Evolutionary conservation across 2,888 invertebrate genomes (phyloP).

Genomic region (Automeris io): DNA sequence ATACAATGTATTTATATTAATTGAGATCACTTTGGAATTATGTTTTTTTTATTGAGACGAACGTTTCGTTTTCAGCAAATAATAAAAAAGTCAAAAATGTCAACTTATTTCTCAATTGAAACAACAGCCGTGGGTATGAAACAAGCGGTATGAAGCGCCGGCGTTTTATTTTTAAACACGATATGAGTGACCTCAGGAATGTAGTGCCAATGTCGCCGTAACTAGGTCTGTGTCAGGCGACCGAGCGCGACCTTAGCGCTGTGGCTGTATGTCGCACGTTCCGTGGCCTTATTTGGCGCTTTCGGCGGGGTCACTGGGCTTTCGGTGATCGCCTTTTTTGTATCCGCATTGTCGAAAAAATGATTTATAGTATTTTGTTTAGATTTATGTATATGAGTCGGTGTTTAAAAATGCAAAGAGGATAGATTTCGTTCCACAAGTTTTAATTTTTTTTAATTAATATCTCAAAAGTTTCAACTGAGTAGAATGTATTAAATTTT

Average conservation of each 20-base stretch:
- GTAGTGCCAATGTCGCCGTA: conserved; percentile 75
- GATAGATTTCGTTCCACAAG: too few relatives aligned
- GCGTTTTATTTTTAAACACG: conserved; percentile 66
- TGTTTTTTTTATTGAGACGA: too few relatives aligned
- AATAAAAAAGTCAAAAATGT: too few relatives aligned
- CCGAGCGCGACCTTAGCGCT: conserved; percentile 49
- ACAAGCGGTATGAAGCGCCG: conserved; percentile 33
- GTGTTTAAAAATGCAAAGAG: background rate
- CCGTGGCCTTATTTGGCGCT: conserved; percentile 42
- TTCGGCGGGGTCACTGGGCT: conserved; percentile 20
- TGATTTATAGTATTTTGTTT: background rate
- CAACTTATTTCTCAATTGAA: conserved; percentile 18
- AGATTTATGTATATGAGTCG: background rate
- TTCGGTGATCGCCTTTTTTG: conserved; percentile 10
- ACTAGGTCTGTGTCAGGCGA: conserved; percentile 71
- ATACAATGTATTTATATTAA: too few relatives aligned
- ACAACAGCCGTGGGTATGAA: conserved; percentile 24
- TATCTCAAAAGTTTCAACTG: too few relatives aligned
- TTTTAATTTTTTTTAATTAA: too few relatives aligned
- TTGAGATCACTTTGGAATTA: too few relatives aligned
- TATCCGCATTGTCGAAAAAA: conserved; percentile 8
- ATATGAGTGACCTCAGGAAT: conserved; percentile 70
- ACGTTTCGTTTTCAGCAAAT: too few relatives aligned
- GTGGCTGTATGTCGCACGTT: conserved; percentile 36
- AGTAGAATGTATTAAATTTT: too few relatives aligned